Percentiles rank a stretch among this genome's conserved stretches.
Evolutionary conservation across 2,797 vertebrate genomes (phyloP).

Genomic region (Alectoris magna): DNA sequence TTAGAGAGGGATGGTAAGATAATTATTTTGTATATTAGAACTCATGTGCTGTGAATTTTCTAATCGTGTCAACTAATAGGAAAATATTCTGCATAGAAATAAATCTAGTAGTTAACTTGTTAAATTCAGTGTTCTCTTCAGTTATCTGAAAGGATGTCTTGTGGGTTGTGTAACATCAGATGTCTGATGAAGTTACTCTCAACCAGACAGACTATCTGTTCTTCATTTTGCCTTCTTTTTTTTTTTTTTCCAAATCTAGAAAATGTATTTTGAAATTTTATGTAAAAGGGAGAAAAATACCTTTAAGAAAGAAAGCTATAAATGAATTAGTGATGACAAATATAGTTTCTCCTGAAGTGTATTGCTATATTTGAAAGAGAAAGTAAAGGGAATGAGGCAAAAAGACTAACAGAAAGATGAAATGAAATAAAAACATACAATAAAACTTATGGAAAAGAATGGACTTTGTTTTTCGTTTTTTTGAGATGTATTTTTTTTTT

Average conservation of each 20-base stretch:
- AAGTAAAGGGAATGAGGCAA: not conserved
- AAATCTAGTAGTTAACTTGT: not conserved
- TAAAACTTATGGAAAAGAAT: not conserved
- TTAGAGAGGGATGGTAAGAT: not conserved
- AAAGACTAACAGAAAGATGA: not conserved
- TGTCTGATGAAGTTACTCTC: not conserved
- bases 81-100: not conserved
- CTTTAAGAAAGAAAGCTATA: not conserved
- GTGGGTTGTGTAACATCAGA: not conserved
- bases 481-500: not conserved
- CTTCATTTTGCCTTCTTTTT: not conserved
- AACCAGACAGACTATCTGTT: not conserved
- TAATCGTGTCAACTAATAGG: not conserved
- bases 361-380: not conserved
- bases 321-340: not conserved
- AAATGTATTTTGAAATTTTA: not conserved
- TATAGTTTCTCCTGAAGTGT: not conserved
- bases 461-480: not conserved
- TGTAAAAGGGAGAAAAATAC: not conserved
- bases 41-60: not conserved
- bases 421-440: not conserved
- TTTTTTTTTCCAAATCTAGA: not conserved
- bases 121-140: not conserved
- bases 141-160: not conserved
- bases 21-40: not conserved